Conservation (phyloP, 1,140 invertebrate genomes). For the Habropoda laboriosa region DNA sequence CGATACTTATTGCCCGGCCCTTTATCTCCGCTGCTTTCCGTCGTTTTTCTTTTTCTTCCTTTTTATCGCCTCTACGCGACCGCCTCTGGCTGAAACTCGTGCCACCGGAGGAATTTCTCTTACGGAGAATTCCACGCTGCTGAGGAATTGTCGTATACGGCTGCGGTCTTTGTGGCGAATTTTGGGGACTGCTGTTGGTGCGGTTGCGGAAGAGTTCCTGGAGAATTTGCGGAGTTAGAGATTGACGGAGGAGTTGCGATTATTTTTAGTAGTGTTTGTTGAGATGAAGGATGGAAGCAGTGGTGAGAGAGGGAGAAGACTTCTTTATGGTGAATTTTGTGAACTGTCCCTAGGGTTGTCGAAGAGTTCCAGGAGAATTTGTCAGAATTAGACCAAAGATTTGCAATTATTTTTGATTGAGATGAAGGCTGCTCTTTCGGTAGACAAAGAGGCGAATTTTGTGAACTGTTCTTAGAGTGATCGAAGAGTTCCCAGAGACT, state of each 20-base stretch:
- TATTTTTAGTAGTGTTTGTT: too few relatives aligned
- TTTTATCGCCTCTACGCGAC: slow-evolving; percentile 26
- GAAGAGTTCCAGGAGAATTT: background rate
- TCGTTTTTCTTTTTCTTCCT: background rate
- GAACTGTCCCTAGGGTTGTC: background rate
- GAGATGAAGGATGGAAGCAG: too few relatives aligned
- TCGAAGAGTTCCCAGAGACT: too few relatives aligned
- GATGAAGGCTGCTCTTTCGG: too few relatives aligned
- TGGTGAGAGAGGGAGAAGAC: too few relatives aligned
- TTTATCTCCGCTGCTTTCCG: slow-evolving; percentile 6
- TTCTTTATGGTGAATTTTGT: too few relatives aligned
- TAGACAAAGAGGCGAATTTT: too few relatives aligned
- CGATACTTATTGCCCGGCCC: slow-evolving; percentile 16
- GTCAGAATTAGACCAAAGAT: background rate
- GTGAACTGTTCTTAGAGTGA: too few relatives aligned
- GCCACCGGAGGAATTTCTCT: too few relatives aligned
- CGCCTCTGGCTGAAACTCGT: background rate
- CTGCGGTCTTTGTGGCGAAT: too few relatives aligned
- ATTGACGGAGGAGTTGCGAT: background rate
- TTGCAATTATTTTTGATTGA: too few relatives aligned
- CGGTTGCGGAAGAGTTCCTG: background rate
- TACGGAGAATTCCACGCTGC: too few relatives aligned
- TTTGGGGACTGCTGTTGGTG: background rate
- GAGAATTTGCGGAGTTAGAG: background rate
- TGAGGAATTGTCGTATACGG: slow-evolving; percentile 3